Base-by-base conservation (phyloP, 1,140 invertebrate genomes). In the Hyposmocoma kahamanoa region DNA sequence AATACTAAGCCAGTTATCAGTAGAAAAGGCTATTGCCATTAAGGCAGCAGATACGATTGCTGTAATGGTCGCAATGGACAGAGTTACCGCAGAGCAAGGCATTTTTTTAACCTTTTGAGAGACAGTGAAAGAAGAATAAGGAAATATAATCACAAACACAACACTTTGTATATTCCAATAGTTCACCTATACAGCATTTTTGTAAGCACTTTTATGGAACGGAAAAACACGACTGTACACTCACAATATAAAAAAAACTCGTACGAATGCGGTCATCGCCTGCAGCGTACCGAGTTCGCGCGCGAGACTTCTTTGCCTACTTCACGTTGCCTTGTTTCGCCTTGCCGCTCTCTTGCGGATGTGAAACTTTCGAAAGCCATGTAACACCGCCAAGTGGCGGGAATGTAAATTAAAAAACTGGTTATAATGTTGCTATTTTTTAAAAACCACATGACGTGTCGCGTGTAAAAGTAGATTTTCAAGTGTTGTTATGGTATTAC, bases 1-100 rank as follows among this genome's bases (percentile, higher is more conserved):
- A 62, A 96, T 94, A 81, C 95, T 94, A 60, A 96, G 89, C 96
- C 96, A 97, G 88, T 97, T 97, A 88, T 98, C 96, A 73, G 96
- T 97, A 65, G 95, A 94, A 85, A 98, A 97, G 58, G 96, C 94
- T 76, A 97, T 97, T 51, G 95, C 92, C 67, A 98, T 89, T 63
- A 97, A 89, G 42, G 95, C 95, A 67, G 95, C 95, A 58, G 95
- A 94, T 64, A 97, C 93, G 71, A 97, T 96, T 67, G 95, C 95
- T 72, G 94, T 93, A 86, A 98, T 96, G 68, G 96, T 97, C 53
- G 96, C 96, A 85, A 97, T 91, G 76, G 95, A 97, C 72, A 98
- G 88, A 69, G 96, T 97, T 71, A 97, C 94, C 62, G 96, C 96
- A 60, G 96, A 97, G 89, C 96, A 97, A 87, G 95, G 95, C 96